phyloP scores from a whole-genome alignment of 2,113 vertebrate genomes.

The Mirounga angustirostris region DNA sequence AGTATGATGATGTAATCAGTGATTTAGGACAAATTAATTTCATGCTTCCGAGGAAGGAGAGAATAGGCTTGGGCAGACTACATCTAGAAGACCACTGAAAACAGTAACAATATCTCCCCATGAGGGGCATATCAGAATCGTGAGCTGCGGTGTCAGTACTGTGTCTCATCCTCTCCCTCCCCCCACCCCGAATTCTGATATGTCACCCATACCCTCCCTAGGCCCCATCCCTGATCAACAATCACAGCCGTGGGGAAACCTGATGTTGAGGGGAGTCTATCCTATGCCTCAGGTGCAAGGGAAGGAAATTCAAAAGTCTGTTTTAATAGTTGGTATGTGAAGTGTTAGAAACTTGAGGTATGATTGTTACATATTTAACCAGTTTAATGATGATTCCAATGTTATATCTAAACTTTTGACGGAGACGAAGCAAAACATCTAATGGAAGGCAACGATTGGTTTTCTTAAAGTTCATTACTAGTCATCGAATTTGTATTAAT shows the following conservation, averaged over 20 bases:
- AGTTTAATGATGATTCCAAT: conserved; percentile 10
- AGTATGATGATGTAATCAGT: neutral
- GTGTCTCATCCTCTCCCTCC: neutral
- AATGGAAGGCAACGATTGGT: neutral
- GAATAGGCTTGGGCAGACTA: neutral
- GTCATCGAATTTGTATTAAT: neutral
- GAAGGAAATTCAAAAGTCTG: neutral
- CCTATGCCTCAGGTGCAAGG: neutral
- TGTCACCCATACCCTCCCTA: neutral
- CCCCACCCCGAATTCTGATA: neutral
- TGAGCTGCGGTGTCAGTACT: neutral
- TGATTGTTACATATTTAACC: neutral
- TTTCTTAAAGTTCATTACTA: neutral
- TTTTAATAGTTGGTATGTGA: conserved; percentile 26
- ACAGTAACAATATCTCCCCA: neutral
- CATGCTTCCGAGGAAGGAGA: neutral
- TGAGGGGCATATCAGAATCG: neutral
- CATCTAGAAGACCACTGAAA: neutral
- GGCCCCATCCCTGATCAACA: neutral
- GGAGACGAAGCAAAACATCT: conserved; percentile 25
- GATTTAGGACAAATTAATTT: neutral
- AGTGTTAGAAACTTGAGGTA: neutral
- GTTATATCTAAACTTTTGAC: conserved; percentile 14
- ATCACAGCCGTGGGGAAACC: neutral
- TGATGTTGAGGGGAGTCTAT: neutral